Percentiles rank a stretch among this genome's conserved stretches.
phyloP scores from a whole-genome alignment of 2,113 vertebrate genomes.

The Saccopteryx leptura region DNA sequence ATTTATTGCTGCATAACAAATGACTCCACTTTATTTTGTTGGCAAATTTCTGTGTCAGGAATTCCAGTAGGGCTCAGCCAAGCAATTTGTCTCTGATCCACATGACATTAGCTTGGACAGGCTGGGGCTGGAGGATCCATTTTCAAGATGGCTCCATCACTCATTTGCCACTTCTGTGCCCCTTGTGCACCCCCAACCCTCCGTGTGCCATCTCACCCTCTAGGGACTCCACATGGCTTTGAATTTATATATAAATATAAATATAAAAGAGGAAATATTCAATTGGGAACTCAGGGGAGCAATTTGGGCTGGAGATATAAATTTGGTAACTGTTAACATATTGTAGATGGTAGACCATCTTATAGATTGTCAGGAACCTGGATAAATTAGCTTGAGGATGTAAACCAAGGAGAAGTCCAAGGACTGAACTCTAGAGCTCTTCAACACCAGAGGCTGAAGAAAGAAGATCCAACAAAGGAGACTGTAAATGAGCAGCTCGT shows the following conservation, averaged over 20 bases:
- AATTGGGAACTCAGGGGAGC: background rate
- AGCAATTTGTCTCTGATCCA: background rate
- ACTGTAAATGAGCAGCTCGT: background rate
- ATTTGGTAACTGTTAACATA: background rate
- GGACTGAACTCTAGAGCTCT: background rate
- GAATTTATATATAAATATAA: background rate
- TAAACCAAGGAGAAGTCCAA: background rate
- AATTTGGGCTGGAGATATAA: background rate
- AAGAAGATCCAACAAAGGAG: background rate
- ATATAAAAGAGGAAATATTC: background rate
- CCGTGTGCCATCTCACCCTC: background rate
- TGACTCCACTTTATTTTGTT: background rate
- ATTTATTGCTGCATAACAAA: background rate
- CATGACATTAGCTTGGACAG: background rate
- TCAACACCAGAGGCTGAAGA: background rate
- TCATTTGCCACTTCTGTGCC: background rate
- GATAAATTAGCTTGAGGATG: background rate
- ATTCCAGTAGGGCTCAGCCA: background rate
- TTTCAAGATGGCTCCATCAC: background rate
- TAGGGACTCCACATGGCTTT: background rate
- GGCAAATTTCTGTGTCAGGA: background rate
- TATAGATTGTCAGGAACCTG: background rate
- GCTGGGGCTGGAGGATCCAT: background rate
- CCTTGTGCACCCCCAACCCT: background rate
- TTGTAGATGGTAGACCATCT: background rate